A percentile compares a stretch with the other conserved stretches of the same genome.
phyloP scores from a whole-genome alignment of 2,797 vertebrate species.

The Xiphorhynchus erythropygius region DNA sequence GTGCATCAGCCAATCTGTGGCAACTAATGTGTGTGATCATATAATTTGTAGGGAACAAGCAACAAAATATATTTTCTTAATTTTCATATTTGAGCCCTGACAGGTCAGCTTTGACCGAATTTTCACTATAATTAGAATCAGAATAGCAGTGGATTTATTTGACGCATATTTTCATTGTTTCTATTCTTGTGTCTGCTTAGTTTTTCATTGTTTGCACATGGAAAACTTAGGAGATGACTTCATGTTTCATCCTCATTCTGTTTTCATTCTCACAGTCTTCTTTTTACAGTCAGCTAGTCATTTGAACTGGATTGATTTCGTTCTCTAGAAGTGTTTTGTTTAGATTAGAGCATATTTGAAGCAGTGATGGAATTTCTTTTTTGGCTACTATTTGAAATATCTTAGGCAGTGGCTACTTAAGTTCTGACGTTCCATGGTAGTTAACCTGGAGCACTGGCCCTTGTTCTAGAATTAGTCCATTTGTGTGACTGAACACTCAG shows the following conservation, averaged over 20 bases:
- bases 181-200: background rate
- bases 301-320: background rate
- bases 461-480: background rate
- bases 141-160: background rate
- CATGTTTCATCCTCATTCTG: background rate
- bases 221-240: background rate
- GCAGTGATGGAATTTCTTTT: background rate
- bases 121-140: background rate
- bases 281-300: background rate
- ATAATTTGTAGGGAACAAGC: background rate
- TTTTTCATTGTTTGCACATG: background rate
- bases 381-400: background rate
- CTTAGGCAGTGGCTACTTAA: background rate
- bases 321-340: background rate
- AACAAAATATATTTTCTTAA: background rate
- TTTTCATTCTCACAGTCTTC: background rate
- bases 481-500: background rate
- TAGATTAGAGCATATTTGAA: background rate
- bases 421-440: background rate
- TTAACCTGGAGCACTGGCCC: background rate
- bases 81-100: background rate
- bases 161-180: background rate
- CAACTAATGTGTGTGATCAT: accelerated
- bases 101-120: background rate
- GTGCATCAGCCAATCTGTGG: background rate